Evolutionary conservation across 2,888 invertebrate genomes (phyloP).

Genomic region (Chaetogeoica ovagalla): DNA sequence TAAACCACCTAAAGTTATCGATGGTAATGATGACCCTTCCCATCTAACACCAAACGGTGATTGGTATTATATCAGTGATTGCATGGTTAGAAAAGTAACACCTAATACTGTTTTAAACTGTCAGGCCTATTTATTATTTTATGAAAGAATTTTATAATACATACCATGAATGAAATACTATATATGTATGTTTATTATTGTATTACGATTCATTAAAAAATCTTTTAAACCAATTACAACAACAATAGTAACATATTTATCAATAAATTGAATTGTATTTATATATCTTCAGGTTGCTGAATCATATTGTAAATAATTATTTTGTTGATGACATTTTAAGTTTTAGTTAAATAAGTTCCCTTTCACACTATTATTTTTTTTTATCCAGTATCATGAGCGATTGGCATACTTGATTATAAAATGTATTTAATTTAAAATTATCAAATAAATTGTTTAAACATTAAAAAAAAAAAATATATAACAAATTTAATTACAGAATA

Average conservation of each 20-base stretch:
- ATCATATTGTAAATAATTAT: conserved; percentile 42
- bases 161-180: background rate
- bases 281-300: conserved; percentile 15
- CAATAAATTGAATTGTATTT: conserved; percentile 34
- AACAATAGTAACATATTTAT: conserved; percentile 48
- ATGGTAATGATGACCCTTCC: conserved; percentile 36
- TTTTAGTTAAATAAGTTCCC: conserved; percentile 11
- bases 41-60: conserved; percentile 42
- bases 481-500: too few relatives aligned
- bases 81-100: conserved; percentile 77
- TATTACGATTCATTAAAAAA: background rate
- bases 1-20: conserved; percentile 41
- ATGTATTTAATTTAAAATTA: conserved; percentile 1
- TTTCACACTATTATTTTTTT: background rate
- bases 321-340: conserved; percentile 22
- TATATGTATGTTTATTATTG: conserved; percentile 14
- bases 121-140: conserved; percentile 95
- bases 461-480: too few relatives aligned
- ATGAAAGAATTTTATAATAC: conserved; percentile 82
- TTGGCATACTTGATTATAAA: background rate
- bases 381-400: background rate
- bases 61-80: conserved; percentile 95
- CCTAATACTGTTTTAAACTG: conserved; percentile 79
- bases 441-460: background rate
- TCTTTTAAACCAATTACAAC: background rate